Percentiles rank a stretch among this genome's conserved stretches.
These are phyloP conservation scores for Coremacera marginata DNA, from an alignment of 2,888 invertebrate species.

Conservation along the genomic window DNA sequence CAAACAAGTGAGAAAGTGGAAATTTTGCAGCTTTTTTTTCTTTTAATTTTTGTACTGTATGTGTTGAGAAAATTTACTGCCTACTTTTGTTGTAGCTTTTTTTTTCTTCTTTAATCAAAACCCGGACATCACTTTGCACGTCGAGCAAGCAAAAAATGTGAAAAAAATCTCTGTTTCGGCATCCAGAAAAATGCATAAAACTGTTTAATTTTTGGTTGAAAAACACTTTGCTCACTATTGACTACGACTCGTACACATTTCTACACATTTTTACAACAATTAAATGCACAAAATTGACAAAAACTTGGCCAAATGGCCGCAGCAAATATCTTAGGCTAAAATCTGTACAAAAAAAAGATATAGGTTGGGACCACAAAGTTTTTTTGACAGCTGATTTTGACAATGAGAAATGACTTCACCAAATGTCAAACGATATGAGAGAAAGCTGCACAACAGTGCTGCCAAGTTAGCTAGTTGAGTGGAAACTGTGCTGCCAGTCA, in stretches of 20 bases:
- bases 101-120: constrained; percentile 22
- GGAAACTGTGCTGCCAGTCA: neutral
- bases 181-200: constrained; percentile 15
- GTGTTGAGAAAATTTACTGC: constrained; percentile 16
- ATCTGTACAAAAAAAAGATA: constrained; percentile 3
- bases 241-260: constrained; percentile 7
- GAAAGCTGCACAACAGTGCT: constrained; percentile 20
- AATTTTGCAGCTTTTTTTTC: constrained; percentile 15
- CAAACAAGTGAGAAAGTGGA: constrained; percentile 30
- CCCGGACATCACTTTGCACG: constrained; percentile 37
- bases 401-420: constrained; percentile 27
- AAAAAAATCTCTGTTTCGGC: neutral
- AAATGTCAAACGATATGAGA: constrained; percentile 14
- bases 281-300: constrained; percentile 25
- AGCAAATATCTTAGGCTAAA: constrained; percentile 4
- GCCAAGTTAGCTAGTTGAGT: constrained; percentile 5
- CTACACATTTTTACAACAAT: constrained; percentile 24
- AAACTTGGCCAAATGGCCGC: constrained; percentile 27
- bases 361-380: constrained; percentile 4
- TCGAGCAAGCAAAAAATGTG: constrained; percentile 6
- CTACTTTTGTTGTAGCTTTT: constrained; percentile 10
- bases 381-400: constrained; percentile 38
- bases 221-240: constrained; percentile 2
- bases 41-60: constrained; percentile 1
- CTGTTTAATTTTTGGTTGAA: neutral